These are phyloP conservation scores for Phylloscopus trochiloides DNA, from an alignment of 2,113 vertebrate species.

Conservation along the genomic window DNA sequence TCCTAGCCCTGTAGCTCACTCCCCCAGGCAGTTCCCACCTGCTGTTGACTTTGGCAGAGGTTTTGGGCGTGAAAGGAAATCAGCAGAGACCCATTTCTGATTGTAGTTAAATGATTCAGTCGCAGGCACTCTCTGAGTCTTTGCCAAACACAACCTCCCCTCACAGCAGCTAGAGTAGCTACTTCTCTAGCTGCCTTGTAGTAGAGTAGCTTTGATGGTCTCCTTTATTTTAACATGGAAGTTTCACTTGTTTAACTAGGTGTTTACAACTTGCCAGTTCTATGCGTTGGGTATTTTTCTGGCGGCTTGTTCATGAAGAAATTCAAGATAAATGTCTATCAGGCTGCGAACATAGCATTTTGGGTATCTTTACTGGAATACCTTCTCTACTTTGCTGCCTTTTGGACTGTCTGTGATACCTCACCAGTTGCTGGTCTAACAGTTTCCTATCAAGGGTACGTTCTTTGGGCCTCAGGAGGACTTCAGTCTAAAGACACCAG, in stretches of 20 bases:
- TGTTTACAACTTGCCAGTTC: constrained; percentile 86
- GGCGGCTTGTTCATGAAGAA: constrained; percentile 92
- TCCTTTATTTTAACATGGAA: constrained; percentile 17
- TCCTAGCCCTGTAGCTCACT: background rate
- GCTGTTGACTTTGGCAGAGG: background rate
- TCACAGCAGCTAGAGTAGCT: background rate
- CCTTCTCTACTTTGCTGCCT: constrained; percentile 77
- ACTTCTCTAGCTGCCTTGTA: background rate
- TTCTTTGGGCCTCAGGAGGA: background rate
- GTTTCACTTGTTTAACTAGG: constrained; percentile 72
- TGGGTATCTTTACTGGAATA: constrained; percentile 78
- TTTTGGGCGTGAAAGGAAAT: background rate
- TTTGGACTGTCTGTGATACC: constrained; percentile 83
- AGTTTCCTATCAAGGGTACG: constrained; percentile 86
- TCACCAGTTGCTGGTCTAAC: constrained; percentile 87
- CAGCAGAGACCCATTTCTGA: background rate
- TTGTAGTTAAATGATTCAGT: background rate
- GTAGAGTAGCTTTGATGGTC: background rate
- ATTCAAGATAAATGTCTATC: constrained; percentile 84
- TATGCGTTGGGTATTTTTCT: constrained; percentile 87
- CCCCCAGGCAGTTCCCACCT: background rate
- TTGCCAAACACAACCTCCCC: background rate
- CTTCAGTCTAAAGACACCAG: background rate
- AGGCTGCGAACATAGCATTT: constrained; percentile 81
- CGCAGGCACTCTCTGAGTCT: background rate